Base-by-base conservation (phyloP, 2,797 vertebrate species). In the Schizothorax lantsangensis region DNA sequence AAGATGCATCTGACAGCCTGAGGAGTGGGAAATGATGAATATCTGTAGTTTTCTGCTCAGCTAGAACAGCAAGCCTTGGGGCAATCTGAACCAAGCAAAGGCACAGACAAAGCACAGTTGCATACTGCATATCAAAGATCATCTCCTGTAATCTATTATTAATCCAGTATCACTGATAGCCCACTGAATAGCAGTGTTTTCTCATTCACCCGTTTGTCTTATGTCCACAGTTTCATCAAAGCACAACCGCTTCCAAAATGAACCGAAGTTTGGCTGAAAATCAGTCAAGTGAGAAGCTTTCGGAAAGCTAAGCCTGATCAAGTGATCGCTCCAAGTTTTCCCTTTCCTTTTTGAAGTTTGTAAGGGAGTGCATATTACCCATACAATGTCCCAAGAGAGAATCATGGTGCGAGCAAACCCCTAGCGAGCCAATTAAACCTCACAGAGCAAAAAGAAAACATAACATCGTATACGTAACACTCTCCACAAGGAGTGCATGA, bases 391-490 rank as follows among this genome's bases (percentile, higher is more conserved):
- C 17, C 62, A 30, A 40, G 47, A 69, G 74, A 79, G 73, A 36
- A 78, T 21, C 11, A 30, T 47, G 36, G 62, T 69, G n/a, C 1
- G 17, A 52, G 59, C 3, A 21, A 87, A 52, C 71, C 71, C 85
- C 85, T 77, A 74, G 83, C 47, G 83, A 88, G 85, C 80, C 83
- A 90, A 87, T 90, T 88, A 90, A 83, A 73, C 36, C 15, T 68
- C 57, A 72, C 84, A 86, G 49, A 84, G 30, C 23, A 36, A 88
- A 83, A 43, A 69, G 64, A 40, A 84, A 69, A 54, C 78, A 62
- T 66, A 73, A 43, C 26, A 62, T 59, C 14, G 30, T 19, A 45
- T 36, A 8, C 2, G 49, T 30, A 84, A 26, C 52, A 36, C 36
- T 82, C 62, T 68, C 43, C 47, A 57, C 19, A 64, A 52, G 45